Evolutionary conservation across 2,797 vertebrate genomes (phyloP).

Genomic region (Ibycter americanus): DNA sequence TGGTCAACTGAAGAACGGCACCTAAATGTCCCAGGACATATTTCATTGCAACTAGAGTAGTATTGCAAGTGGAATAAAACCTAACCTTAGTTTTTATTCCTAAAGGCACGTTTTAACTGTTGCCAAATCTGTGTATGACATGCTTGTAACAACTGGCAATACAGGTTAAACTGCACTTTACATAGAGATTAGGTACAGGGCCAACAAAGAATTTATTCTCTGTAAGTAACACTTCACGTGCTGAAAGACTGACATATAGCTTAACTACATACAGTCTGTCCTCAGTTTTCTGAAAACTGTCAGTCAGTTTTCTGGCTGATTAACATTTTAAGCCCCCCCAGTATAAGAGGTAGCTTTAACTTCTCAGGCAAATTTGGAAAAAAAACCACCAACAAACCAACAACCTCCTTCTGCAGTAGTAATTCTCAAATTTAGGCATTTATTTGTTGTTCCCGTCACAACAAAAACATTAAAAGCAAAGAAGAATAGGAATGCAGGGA

Average conservation of each 20-base stretch:
- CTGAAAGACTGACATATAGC: neutral
- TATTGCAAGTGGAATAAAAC: neutral
- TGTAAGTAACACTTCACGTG: neutral
- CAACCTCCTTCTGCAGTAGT: neutral
- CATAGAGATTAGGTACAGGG: neutral
- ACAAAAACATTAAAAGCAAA: neutral
- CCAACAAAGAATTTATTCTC: neutral
- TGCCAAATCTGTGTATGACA: neutral
- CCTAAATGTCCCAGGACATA: neutral
- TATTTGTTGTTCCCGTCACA: neutral
- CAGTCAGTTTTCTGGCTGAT: neutral
- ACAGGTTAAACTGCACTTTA: slow-evolving; percentile 26
- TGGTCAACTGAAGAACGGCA: neutral
- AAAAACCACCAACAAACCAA: neutral
- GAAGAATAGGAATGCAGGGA: neutral
- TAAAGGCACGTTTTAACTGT: neutral
- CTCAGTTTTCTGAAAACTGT: too few species aligned
- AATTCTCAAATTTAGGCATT: neutral
- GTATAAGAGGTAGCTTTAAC: neutral
- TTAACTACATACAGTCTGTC: neutral
- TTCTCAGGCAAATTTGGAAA: neutral
- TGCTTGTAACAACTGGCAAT: neutral
- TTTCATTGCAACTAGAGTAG: neutral
- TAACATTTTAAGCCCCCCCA: neutral
- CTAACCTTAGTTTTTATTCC: neutral